Percentiles rank a stretch among this genome's conserved stretches.
Evolutionary conservation across 23 tunicate genomes (phyloP).

Genomic region (Clavelina lepadiformis): DNA sequence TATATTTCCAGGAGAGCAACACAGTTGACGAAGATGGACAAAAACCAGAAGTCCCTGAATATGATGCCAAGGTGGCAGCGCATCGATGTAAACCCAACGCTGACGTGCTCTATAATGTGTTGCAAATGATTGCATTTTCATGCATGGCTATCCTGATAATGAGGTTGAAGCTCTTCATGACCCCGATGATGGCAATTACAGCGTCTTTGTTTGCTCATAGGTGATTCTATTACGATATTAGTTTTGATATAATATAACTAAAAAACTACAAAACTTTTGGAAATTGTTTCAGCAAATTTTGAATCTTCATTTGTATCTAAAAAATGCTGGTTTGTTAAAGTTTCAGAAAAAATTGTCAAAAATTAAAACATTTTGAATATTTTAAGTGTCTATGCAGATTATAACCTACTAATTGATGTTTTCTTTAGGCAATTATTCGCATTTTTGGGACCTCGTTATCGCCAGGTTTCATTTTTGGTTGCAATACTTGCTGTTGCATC

Average conservation of each 20-base stretch:
- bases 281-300: too few species aligned
- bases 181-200: constrained; percentile 92
- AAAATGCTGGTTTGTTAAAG: neutral
- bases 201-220: constrained; percentile 61
- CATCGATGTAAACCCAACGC: constrained; percentile 89
- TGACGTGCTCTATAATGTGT: constrained; percentile 73
- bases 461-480: constrained; percentile 46
- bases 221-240: constrained; percentile 33
- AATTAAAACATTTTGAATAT: too few species aligned
- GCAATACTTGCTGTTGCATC: constrained; percentile 73
- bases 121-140: constrained; percentile 95
- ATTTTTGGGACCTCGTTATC: constrained; percentile 40
- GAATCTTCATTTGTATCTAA: neutral
- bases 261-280: too few species aligned
- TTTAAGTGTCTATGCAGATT: too few species aligned
- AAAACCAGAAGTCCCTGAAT: neutral
- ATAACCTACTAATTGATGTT: too few species aligned
- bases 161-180: constrained; percentile 98
- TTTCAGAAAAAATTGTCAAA: too few species aligned
- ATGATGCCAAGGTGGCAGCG: constrained; percentile 36
- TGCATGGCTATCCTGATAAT: constrained; percentile 93
- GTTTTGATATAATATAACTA: neutral
- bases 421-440: constrained; percentile 55
- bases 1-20: constrained; percentile 10
- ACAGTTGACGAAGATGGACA: constrained; percentile 1